Evolutionary conservation across 1,140 invertebrate genomes (phyloP).

Genomic region (Lucilia cuprina): DNA sequence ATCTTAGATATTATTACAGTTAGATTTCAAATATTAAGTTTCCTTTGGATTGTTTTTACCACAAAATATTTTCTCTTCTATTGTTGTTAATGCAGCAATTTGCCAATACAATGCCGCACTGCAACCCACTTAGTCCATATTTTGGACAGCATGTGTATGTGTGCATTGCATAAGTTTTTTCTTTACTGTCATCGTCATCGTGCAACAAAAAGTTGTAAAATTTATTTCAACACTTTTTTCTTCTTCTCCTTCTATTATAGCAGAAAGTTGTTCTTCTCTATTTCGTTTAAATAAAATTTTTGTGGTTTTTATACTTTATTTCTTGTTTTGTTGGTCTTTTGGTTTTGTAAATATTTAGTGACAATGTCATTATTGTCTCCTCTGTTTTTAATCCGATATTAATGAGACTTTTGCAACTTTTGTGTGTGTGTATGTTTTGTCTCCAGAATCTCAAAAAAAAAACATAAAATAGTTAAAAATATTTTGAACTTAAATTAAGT

Average conservation of each 20-base stretch:
- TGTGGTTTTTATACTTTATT: neutral
- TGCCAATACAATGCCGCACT: too few species aligned
- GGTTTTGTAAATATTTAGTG: conserved; percentile 14
- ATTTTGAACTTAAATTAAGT: neutral
- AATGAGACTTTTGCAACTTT: conserved; percentile 10
- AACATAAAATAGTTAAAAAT: neutral
- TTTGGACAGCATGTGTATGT: neutral
- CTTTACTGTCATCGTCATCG: neutral
- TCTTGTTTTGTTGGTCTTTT: neutral
- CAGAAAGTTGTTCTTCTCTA: neutral
- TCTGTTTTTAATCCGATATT: conserved; percentile 12
- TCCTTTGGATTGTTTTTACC: neutral
- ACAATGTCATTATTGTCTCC: conserved; percentile 5
- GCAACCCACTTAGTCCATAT: too few species aligned
- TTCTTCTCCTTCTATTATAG: neutral
- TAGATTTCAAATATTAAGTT: neutral
- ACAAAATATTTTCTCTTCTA: too few species aligned
- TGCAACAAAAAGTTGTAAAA: neutral
- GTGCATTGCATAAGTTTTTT: neutral
- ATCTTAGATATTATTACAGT: neutral
- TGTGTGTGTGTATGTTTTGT: neutral
- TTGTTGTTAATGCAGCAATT: too few species aligned
- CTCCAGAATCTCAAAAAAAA: neutral
- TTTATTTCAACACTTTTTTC: neutral
- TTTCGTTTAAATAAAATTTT: neutral